Evolutionary conservation across 1,140 invertebrate genomes (phyloP), one percentile per base, ranked within the genome.

Genomic region (Zophobas morio): DNA sequence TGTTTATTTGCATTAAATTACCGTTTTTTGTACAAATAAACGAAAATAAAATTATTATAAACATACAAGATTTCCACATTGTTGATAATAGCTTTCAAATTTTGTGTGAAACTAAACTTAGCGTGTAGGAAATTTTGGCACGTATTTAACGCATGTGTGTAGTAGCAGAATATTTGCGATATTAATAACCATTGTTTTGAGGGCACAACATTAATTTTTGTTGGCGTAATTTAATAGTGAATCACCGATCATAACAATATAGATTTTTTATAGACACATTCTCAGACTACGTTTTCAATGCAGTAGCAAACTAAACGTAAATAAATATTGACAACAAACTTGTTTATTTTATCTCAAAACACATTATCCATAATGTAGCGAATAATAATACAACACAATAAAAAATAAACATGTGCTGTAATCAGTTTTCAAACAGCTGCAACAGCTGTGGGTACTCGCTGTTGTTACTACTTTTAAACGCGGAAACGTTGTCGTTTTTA

Each of bases 141-240:
- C 33, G 36, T n/a, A 60, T 36, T 60, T 60, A 56, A 60, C 49
- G 49, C 49, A 53, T 46, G 49, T 53, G 49, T 53, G 49, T 53
- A 4, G 49, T 6, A 32, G 6, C 2, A 53, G 5, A 6, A 60
- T 36, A 36, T n/a, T 37, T 60, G 35, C 34, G 1, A 36, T 8
- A 39, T 60, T 53, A 53, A 53, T 53, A 53, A 53, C 2, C 4
- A 2, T 8, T 53, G 20, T 35, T 60, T 60, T 60, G 42, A 4
- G 3, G 3, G 35, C 37, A 20, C 8, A 60, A 39, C 37, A 36
- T 36, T 60, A 1, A 53, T 53, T 53, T 32, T 53, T 20, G 20
- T 20, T 20, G 20, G 20, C 20, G 20, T 20, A 20, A 20, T 20
- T 20, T 20, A 20, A 20, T 20, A 20, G 20, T 20, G 20, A 20